Percentiles rank a stretch among this genome's conserved stretches.
phyloP scores from a whole-genome alignment of 2,797 vertebrate species.

The Oreortyx pictus region DNA sequence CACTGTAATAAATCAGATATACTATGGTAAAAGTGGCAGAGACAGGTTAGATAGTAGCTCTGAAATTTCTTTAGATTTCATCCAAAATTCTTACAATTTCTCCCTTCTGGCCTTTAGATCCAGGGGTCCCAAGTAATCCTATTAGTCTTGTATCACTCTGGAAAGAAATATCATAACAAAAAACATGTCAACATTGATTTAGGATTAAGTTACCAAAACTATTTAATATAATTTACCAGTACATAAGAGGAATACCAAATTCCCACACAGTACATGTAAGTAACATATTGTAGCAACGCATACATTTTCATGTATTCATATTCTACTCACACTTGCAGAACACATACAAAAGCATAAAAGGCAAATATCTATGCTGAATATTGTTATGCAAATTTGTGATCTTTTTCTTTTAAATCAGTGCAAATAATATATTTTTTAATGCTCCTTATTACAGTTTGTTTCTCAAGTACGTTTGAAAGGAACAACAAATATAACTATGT shows the following conservation, averaged over 20 bases:
- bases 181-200: background rate
- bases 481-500: background rate
- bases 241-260: background rate
- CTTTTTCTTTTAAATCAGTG: background rate
- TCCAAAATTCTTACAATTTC: slow-evolving; percentile 81
- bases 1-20: background rate
- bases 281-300: background rate
- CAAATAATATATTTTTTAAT: background rate
- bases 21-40: background rate
- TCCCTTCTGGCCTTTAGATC: slow-evolving; percentile 85
- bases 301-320: background rate
- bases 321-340: background rate
- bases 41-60: background rate
- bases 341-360: background rate
- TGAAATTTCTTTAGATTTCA: background rate
- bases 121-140: slow-evolving; percentile 77
- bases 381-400: background rate
- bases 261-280: background rate
- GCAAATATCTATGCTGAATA: background rate
- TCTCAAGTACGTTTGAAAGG: background rate
- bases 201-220: background rate
- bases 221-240: background rate
- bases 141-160: slow-evolving; percentile 83
- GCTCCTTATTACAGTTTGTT: background rate
- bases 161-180: slow-evolving; percentile 39